Evolutionary conservation across 2,888 invertebrate genomes (phyloP).

Genomic region (Suillia variegata): DNA sequence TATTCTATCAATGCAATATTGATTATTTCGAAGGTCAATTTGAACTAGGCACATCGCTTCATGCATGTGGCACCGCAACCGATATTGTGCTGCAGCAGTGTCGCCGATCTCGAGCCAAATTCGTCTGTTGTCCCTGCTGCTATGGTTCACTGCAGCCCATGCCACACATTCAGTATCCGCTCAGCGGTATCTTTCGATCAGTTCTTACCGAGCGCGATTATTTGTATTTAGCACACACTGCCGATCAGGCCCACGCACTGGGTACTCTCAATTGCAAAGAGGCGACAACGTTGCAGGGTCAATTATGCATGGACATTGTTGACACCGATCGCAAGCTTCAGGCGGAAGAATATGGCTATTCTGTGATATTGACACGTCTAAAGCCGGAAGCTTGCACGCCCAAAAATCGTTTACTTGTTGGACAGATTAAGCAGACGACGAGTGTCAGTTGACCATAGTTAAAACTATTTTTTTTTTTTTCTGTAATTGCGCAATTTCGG

Average conservation of each 20-base stretch:
- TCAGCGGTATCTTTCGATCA: conserved; percentile 69
- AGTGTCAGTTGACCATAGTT: not conserved
- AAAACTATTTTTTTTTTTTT: not conserved
- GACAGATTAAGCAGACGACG: conserved; percentile 32
- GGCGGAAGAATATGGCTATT: conserved; percentile 78
- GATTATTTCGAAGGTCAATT: conserved; percentile 84
- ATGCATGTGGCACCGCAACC: conserved; percentile 94
- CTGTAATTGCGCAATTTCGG: too few species aligned
- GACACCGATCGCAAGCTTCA: conserved; percentile 83
- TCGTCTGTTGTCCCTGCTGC: conserved; percentile 92
- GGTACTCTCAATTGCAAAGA: conserved; percentile 55
- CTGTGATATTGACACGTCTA: conserved; percentile 76
- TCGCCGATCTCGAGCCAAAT: conserved; percentile 74
- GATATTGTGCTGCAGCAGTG: conserved; percentile 90
- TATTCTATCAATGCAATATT: conserved; percentile 85
- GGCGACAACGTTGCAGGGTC: conserved; percentile 70
- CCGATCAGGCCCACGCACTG: conserved; percentile 85
- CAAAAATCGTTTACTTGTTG: conserved; percentile 70
- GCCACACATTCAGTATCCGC: conserved; percentile 78
- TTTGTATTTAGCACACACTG: conserved; percentile 81
- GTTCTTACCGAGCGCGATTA: conserved; percentile 68
- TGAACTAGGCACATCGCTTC: conserved; percentile 85
- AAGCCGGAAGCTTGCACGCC: conserved; percentile 85
- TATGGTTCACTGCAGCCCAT: conserved; percentile 87
- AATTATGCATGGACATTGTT: conserved; percentile 84